Conservation (phyloP, 2,888 invertebrate species). For the Drosophila antonietae region DNA sequence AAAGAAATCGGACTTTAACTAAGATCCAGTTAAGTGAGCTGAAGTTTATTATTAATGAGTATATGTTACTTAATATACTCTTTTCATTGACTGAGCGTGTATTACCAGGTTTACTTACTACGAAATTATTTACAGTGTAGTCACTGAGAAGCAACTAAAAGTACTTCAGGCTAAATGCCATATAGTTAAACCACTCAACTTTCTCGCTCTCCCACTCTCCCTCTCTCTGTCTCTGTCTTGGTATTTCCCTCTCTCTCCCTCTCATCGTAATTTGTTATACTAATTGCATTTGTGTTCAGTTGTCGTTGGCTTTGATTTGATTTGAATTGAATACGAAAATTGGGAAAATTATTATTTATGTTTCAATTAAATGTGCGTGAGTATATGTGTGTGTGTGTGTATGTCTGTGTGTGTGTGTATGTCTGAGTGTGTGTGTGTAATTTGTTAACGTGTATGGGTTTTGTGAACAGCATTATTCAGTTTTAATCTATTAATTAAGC, state of each 20-base stretch:
- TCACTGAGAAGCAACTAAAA: slow-evolving; percentile 6
- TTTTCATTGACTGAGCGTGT: background rate
- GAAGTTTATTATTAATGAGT: no score
- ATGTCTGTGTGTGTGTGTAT: background rate
- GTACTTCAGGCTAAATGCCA: background rate
- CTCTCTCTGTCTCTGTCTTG: background rate
- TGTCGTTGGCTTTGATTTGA: slow-evolving; percentile 47
- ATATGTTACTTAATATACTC: background rate
- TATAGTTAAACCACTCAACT: background rate
- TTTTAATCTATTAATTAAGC: slow-evolving; percentile 79
- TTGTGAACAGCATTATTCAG: slow-evolving; percentile 56
- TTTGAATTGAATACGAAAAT: slow-evolving; percentile 44
- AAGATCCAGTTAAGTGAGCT: no score
- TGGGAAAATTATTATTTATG: slow-evolving; percentile 66
- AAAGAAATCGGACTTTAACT: background rate
- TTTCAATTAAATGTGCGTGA: slow-evolving; percentile 62
- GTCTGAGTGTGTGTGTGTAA: slow-evolving; percentile 2
- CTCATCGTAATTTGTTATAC: slow-evolving; percentile 15
- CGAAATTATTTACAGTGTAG: background rate
- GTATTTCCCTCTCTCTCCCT: background rate
- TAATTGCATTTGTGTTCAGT: slow-evolving; percentile 42
- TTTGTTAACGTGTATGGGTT: slow-evolving; percentile 18
- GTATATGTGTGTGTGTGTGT: background rate
- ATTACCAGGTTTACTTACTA: background rate
- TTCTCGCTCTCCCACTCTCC: background rate